These are phyloP conservation scores for Nothoprocta pentlandii DNA, from an alignment of 2,113 vertebrate genomes.

Conservation along the genomic window DNA sequence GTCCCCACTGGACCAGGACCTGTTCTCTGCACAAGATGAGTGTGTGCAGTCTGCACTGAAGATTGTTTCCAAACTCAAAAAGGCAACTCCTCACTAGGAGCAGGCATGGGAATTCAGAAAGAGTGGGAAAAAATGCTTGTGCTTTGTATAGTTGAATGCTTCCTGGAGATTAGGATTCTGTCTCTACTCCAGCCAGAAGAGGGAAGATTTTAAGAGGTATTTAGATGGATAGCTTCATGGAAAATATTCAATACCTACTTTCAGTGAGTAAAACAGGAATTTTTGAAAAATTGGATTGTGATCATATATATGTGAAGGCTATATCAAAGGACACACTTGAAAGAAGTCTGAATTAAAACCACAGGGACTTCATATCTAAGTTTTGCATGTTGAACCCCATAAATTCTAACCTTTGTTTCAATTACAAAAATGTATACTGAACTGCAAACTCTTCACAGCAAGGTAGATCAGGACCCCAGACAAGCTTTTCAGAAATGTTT, in stretches of 20 bases:
- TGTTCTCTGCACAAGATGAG: background rate
- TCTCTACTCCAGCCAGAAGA: background rate
- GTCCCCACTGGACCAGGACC: background rate
- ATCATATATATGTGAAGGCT: background rate
- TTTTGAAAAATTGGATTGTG: background rate
- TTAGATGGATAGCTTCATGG: background rate
- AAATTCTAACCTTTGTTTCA: background rate
- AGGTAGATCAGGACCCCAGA: background rate
- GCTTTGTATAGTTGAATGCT: fast-evolving
- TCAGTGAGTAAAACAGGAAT: background rate
- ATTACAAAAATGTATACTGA: background rate
- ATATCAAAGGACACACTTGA: background rate
- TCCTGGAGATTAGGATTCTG: background rate
- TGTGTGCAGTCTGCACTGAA: background rate
- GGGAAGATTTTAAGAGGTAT: background rate
- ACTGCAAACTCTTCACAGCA: background rate
- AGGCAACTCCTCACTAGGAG: background rate
- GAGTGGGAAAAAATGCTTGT: background rate
- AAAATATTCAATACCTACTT: background rate
- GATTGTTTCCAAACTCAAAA: background rate
- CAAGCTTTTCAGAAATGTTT: background rate
- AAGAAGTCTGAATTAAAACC: background rate
- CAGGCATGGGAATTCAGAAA: background rate
- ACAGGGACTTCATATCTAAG: background rate
- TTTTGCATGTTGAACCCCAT: background rate